phyloP scores from a whole-genome alignment of 1,140 invertebrate species.

The Aphidius gifuensis region DNA sequence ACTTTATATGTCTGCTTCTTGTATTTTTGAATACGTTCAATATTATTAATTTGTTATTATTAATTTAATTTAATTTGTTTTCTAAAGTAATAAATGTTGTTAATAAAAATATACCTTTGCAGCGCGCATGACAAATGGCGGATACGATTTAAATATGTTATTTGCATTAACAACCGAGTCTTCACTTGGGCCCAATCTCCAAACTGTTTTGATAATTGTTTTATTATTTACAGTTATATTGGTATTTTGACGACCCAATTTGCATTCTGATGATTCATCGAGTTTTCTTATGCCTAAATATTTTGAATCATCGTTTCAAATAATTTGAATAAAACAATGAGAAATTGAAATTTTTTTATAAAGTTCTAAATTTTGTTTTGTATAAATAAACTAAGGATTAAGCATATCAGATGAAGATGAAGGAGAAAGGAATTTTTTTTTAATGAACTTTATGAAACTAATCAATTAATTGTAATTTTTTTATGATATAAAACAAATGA shows the following conservation, averaged over 20 bases:
- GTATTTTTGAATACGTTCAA: no score
- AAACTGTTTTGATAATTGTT: constrained; percentile 38
- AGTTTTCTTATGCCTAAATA: constrained; percentile 51
- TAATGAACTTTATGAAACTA: neutral
- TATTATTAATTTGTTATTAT: no score
- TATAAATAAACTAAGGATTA: no score
- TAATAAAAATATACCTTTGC: constrained; percentile 49
- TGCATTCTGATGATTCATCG: constrained; percentile 35
- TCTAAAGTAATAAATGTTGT: constrained; percentile 40
- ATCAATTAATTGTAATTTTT: no score
- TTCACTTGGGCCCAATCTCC: constrained; percentile 45
- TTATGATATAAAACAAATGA: no score
- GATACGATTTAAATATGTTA: constrained; percentile 42
- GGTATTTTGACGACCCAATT: constrained; percentile 33
- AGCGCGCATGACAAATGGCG: constrained; percentile 52
- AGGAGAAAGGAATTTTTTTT: no score
- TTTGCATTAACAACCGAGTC: constrained; percentile 43
- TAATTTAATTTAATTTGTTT: constrained; percentile 7
- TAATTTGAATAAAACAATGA: no score
- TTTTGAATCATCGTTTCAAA: constrained; percentile 37
- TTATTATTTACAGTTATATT: constrained; percentile 11
- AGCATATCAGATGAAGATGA: no score
- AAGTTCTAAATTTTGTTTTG: no score
- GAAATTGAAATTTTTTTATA: no score
- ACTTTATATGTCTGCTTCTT: no score